Evolutionary conservation across 1,140 invertebrate species (phyloP).

Genomic region (Neodiprion virginianus): DNA sequence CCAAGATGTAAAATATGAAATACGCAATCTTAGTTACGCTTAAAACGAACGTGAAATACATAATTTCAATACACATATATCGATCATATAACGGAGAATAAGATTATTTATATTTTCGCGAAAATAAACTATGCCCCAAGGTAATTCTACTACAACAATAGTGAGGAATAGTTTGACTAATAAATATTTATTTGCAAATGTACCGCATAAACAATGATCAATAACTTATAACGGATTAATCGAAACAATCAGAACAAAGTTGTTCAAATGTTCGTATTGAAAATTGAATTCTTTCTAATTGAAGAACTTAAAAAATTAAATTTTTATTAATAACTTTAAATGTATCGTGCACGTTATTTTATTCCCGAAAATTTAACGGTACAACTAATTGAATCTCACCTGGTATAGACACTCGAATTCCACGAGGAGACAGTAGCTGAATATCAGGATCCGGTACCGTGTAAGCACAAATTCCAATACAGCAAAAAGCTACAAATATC

Average conservation of each 20-base stretch:
- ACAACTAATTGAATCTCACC: slow-evolving; percentile 28
- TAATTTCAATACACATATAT: too few species aligned
- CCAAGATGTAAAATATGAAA: too few species aligned
- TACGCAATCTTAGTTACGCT: too few species aligned
- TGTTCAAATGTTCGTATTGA: slow-evolving; percentile 31
- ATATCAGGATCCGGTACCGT: slow-evolving; percentile 41
- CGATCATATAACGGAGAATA: too few species aligned
- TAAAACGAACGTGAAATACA: too few species aligned
- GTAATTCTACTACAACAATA: too few species aligned
- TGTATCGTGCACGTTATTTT: not conserved
- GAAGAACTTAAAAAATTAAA: not conserved
- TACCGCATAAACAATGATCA: not conserved
- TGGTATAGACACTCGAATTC: slow-evolving; percentile 41
- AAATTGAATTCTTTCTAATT: slow-evolving; percentile 15
- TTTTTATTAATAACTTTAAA: slow-evolving; percentile 2
- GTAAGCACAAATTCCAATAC: slow-evolving; percentile 25
- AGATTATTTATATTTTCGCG: too few species aligned
- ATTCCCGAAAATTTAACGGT: not conserved
- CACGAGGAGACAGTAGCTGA: slow-evolving; percentile 33
- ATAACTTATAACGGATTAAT: not conserved
- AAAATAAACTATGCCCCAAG: too few species aligned
- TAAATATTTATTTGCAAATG: slow-evolving; percentile 10
- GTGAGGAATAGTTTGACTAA: not conserved
- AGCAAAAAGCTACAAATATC: not conserved
- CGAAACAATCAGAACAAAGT: slow-evolving; percentile 31